Evolutionary conservation across 2,113 vertebrate species (phyloP), one percentile per base, ranked within the genome.

Genomic region (Salminus brasiliensis): DNA sequence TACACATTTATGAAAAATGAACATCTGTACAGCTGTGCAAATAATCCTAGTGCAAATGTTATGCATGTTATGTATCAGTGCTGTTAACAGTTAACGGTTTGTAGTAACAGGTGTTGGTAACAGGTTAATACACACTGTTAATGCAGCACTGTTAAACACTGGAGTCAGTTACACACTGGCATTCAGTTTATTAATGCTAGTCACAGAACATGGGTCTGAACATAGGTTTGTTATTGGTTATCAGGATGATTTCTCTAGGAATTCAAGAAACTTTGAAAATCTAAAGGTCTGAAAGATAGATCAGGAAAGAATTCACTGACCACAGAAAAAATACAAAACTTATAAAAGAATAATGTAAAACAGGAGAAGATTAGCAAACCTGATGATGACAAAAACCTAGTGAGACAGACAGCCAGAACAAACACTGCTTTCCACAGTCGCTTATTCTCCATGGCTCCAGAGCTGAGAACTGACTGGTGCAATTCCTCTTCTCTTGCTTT

Each of bases 61-160:
- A n/a, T n/a, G n/a, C n/a, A n/a, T n/a, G n/a, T n/a, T n/a, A n/a
- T n/a, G n/a, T n/a, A n/a, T n/a, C n/a, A n/a, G n/a, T n/a, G n/a
- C n/a, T 72, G 67, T 73, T 83, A 18, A 67, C 15, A 72, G 60
- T 76, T 80, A 77, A 12, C 36, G 55, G 73, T 69, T 15, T 49
- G 76, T 25, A 8, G 30, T n/a, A n/a, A n/a, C n/a, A n/a, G 27
- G 62, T 47, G 77, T 83, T 76, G 80, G 78, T 84, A 47, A 81
- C 25, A 68, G 63, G 72, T 81, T 74, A 74, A 32, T 32, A 23
- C 8, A 30, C 39, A 27, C 18, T 25, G 47, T 8, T 12, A 49
- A 21, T n/a, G n/a, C n/a, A n/a, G n/a, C n/a, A n/a, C n/a, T n/a
- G n/a, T n/a, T n/a, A n/a, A n/a, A n/a, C n/a, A n/a, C n/a, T n/a